Evolutionary conservation across 2,113 vertebrate species (phyloP).

Genomic region (Corvus moneduloides): DNA sequence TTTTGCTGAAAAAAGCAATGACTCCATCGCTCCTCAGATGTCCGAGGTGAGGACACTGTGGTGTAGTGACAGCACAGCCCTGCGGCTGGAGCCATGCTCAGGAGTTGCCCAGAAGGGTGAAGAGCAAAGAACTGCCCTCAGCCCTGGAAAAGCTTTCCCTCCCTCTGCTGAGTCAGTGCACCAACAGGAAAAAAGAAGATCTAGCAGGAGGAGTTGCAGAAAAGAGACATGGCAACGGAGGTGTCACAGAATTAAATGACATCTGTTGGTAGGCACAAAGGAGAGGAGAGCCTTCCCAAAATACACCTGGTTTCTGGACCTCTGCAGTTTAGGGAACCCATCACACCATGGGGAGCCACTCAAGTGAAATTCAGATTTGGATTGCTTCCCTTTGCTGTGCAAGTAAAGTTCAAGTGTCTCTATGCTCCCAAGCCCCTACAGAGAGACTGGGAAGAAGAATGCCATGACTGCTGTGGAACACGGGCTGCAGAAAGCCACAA

Average conservation of each 20-base stretch:
- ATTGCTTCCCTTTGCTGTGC: neutral
- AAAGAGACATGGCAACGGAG: neutral
- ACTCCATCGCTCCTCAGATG: neutral
- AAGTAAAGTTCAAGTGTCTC: neutral
- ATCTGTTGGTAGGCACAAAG: neutral
- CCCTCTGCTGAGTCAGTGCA: neutral
- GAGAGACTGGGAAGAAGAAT: slow-evolving; percentile 6
- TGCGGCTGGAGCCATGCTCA: neutral
- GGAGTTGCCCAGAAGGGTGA: neutral
- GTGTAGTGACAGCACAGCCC: neutral
- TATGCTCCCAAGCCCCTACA: neutral
- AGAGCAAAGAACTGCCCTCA: neutral
- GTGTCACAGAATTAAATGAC: neutral
- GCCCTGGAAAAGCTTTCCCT: neutral
- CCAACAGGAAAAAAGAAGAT: neutral
- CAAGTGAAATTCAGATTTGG: neutral
- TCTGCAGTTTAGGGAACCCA: neutral
- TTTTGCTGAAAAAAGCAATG: neutral
- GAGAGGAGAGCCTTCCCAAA: neutral
- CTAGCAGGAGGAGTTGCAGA: neutral
- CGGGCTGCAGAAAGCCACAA: neutral
- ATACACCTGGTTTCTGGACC: neutral
- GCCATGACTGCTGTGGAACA: neutral
- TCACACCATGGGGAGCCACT: neutral
- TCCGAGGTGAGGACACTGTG: neutral